A percentile compares a stretch with the other conserved stretches of the same genome.
Conservation (phyloP, 2,113 vertebrate genomes). For the Nothocercus julius region DNA sequence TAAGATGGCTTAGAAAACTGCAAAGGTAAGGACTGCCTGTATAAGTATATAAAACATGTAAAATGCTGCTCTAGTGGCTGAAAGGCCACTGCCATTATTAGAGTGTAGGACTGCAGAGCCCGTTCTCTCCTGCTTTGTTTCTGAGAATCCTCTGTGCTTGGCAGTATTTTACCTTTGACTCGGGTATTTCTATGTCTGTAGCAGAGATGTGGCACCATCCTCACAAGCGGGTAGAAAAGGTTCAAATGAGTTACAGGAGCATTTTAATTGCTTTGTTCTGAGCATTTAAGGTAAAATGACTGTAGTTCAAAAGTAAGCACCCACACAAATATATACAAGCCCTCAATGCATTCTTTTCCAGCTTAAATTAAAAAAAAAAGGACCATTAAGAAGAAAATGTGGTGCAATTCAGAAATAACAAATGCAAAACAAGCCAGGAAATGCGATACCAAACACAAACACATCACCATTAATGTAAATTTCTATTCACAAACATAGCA, state of each 20-base stretch:
- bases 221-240: neutral
- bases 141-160: neutral
- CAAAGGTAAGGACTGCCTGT: neutral
- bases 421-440: neutral
- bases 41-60: neutral
- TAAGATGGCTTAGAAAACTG: neutral
- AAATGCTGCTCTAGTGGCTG: neutral
- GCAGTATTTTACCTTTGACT: neutral
- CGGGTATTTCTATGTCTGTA: neutral
- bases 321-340: neutral
- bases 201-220: neutral
- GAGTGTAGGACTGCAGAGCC: neutral
- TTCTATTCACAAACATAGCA: neutral
- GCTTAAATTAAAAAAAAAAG: neutral
- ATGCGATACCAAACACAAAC: neutral
- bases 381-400: neutral
- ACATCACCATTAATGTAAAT: neutral
- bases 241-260: neutral
- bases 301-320: neutral
- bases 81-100: neutral
- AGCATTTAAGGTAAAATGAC: neutral
- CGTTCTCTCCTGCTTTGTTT: neutral
- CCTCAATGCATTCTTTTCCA: neutral
- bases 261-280: neutral
- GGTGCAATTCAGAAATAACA: neutral